These are phyloP conservation scores for Lates japonicus DNA, from an alignment of 2,797 vertebrate species.

Conservation along the genomic window DNA sequence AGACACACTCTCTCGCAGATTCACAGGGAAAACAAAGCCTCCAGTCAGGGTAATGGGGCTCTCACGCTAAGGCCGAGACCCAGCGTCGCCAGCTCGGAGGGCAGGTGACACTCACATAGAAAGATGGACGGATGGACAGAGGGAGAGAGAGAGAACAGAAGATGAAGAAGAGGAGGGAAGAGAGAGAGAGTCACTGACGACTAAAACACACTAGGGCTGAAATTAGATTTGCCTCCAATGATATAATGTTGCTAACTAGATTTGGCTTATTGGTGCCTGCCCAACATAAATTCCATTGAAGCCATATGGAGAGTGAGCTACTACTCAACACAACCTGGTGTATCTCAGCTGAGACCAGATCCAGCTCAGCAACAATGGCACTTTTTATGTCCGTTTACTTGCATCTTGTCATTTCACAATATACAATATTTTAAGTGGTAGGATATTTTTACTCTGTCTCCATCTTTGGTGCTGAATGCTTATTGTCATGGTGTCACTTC, in stretches of 20 bases:
- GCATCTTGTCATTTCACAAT: slow-evolving; percentile 31
- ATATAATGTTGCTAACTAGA: slow-evolving; percentile 86
- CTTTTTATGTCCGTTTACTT: slow-evolving; percentile 34
- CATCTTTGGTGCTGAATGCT: slow-evolving; percentile 23
- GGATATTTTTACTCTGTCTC: slow-evolving; percentile 23
- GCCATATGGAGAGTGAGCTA: slow-evolving; percentile 75
- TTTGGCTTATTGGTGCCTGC: slow-evolving; percentile 86
- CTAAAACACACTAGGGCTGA: slow-evolving; percentile 79
- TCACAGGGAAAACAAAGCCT: slow-evolving; percentile 83
- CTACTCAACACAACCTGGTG: slow-evolving; percentile 51
- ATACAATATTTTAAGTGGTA: not conserved
- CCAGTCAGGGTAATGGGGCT: slow-evolving; percentile 81
- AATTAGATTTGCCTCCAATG: slow-evolving; percentile 85
- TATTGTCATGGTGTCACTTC: not conserved
- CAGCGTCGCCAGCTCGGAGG: slow-evolving; percentile 78
- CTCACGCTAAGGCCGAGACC: slow-evolving; percentile 84
- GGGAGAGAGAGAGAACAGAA: slow-evolving; percentile 47
- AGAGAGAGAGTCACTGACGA: slow-evolving; percentile 61
- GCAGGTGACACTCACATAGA: slow-evolving; percentile 83
- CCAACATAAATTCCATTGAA: slow-evolving; percentile 87
- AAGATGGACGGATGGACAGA: slow-evolving; percentile 70
- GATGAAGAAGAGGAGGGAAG: slow-evolving; percentile 27
- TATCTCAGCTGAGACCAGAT: slow-evolving; percentile 43
- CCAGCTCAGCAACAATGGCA: slow-evolving; percentile 40
- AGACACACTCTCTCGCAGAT: slow-evolving; percentile 63